These are phyloP conservation scores for Atherinosoma microstoma DNA, from an alignment of 2,797 vertebrate genomes.

Conservation along the genomic window DNA sequence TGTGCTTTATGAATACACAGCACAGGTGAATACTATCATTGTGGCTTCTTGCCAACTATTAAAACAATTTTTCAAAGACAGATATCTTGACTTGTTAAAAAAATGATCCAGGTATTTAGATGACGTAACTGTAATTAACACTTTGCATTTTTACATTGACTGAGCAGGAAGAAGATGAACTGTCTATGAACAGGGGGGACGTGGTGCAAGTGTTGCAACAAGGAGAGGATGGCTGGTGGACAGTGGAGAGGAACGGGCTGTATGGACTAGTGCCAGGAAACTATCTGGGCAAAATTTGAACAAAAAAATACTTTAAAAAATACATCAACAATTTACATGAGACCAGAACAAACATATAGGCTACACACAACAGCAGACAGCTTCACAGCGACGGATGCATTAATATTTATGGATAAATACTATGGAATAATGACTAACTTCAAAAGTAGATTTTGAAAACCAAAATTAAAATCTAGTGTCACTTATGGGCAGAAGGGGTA, in stretches of 20 bases:
- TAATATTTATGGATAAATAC: neutral
- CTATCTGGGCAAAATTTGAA: conserved; percentile 85
- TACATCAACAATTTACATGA: too few species aligned
- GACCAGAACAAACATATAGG: too few species aligned
- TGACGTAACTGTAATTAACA: conserved; percentile 2
- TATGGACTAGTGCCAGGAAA: conserved; percentile 91
- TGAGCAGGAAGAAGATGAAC: conserved; percentile 87
- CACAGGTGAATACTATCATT: conserved; percentile 82
- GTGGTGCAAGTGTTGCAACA: conserved; percentile 83
- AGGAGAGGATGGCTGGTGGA: conserved; percentile 94
- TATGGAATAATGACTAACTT: neutral
- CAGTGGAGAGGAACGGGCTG: conserved; percentile 81
- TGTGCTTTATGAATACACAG: conserved; percentile 87
- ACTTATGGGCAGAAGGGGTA: neutral
- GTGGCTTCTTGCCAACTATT: neutral
- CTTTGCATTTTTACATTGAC: conserved; percentile 13
- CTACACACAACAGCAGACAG: neutral
- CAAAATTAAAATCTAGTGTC: neutral
- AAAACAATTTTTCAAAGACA: neutral
- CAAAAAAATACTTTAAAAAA: too few species aligned
- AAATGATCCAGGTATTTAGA: neutral
- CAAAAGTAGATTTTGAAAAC: neutral
- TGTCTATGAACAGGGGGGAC: conserved; percentile 89
- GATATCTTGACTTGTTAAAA: neutral
- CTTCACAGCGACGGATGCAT: neutral